phyloP scores from a whole-genome alignment of 2,113 vertebrate genomes.

The Gasterosteus aculeatus region DNA sequence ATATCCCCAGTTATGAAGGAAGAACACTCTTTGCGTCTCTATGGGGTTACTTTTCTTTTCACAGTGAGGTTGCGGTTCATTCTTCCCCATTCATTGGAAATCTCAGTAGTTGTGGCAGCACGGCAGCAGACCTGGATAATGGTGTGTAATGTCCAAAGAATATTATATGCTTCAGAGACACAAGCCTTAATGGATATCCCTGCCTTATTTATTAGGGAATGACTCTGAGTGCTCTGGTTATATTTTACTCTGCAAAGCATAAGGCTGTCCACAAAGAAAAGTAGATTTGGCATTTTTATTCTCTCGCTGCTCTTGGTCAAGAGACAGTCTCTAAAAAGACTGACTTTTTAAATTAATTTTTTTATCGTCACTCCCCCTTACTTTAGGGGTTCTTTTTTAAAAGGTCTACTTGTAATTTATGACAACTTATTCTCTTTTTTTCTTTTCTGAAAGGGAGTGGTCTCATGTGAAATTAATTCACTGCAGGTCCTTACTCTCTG shows the following conservation, averaged over 20 bases:
- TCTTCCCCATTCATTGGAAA: slow-evolving; percentile 26
- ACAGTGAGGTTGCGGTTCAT: slow-evolving; percentile 11
- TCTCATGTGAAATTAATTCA: slow-evolving; percentile 28
- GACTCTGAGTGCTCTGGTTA: slow-evolving; percentile 52
- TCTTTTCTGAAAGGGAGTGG: slow-evolving; percentile 2
- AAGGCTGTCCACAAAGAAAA: slow-evolving; percentile 37
- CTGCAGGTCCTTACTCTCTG: slow-evolving; percentile 19
- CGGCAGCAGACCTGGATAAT: slow-evolving; percentile 38
- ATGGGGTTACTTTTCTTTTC: background rate
- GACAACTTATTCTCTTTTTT: slow-evolving; percentile 27
- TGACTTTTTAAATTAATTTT: background rate
- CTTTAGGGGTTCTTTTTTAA: slow-evolving; percentile 35
- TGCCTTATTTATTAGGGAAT: slow-evolving; percentile 54
- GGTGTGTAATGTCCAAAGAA: slow-evolving; percentile 53
- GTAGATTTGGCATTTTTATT: slow-evolving; percentile 52
- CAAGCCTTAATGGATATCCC: slow-evolving; percentile 62
- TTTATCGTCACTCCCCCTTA: slow-evolving; percentile 20
- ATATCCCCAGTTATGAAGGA: background rate
- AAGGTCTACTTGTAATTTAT: slow-evolving; percentile 25
- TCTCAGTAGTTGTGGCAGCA: slow-evolving; percentile 13
- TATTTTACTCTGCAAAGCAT: slow-evolving; percentile 47
- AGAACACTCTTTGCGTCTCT: background rate
- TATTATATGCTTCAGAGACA: slow-evolving; percentile 53
- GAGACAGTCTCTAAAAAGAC: slow-evolving; percentile 21
- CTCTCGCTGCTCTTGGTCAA: slow-evolving; percentile 13